Percentiles rank a stretch among this genome's conserved stretches.
Evolutionary conservation across 2,888 invertebrate genomes (phyloP).

Genomic region (Pyrochroa serraticornis): DNA sequence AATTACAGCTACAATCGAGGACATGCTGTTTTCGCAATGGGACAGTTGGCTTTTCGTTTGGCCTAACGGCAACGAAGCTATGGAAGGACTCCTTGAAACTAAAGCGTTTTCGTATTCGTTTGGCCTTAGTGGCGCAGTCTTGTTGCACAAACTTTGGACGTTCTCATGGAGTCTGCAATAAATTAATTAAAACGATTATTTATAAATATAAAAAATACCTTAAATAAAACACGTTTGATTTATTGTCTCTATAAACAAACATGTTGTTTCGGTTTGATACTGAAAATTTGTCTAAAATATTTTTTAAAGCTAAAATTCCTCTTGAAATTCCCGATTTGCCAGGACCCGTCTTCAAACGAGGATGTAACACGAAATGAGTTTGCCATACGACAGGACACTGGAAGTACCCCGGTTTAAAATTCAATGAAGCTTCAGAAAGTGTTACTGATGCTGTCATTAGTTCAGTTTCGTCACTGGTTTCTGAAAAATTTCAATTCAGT

Average conservation of each 20-base stretch:
- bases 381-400: slow-evolving; percentile 77
- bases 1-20: slow-evolving; percentile 48
- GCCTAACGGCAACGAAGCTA: slow-evolving; percentile 58
- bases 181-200: neutral
- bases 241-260: slow-evolving; percentile 75
- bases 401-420: slow-evolving; percentile 71
- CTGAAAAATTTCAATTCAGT: slow-evolving; percentile 34
- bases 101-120: slow-evolving; percentile 53
- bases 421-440: slow-evolving; percentile 56
- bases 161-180: slow-evolving; percentile 57
- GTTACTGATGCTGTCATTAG: slow-evolving; percentile 42
- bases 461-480: slow-evolving; percentile 52
- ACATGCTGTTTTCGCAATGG: slow-evolving; percentile 51
- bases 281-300: slow-evolving; percentile 71
- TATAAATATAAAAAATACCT: slow-evolving; percentile 42
- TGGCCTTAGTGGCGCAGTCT: slow-evolving; percentile 43
- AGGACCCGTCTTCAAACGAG: slow-evolving; percentile 69
- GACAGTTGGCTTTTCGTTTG: slow-evolving; percentile 50
- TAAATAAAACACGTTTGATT: slow-evolving; percentile 67
- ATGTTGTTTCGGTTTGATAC: slow-evolving; percentile 76
- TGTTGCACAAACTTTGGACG: slow-evolving; percentile 45
- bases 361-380: slow-evolving; percentile 71
- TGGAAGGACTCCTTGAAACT: slow-evolving; percentile 62
- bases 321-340: slow-evolving; percentile 66
- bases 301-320: slow-evolving; percentile 69